Conservation (phyloP, 2,797 vertebrate genomes). For the Thunnus albacares region DNA sequence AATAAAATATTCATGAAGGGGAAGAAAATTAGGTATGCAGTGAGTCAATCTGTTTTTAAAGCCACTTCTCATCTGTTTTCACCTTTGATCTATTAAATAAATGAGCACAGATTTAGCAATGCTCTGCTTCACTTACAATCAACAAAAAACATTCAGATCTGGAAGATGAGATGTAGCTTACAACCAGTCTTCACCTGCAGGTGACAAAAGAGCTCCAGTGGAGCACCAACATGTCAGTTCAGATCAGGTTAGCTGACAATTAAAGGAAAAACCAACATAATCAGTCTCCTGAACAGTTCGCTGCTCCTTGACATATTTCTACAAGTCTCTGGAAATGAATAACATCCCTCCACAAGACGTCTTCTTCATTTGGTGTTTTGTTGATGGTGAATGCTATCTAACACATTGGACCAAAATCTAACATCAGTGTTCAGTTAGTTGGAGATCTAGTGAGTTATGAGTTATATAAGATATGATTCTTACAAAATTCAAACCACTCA, state of each 20-base stretch:
- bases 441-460: background rate
- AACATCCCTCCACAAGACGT: no score
- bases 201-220: background rate
- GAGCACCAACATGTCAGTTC: background rate
- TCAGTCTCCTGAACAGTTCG: background rate
- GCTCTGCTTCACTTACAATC: background rate
- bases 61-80: background rate
- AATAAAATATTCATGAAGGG: background rate
- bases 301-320: no score
- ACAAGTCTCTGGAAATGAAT: no score
- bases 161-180: background rate
- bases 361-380: background rate
- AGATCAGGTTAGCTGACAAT: no score
- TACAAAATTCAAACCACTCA: background rate
- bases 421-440: background rate
- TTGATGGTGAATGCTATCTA: background rate
- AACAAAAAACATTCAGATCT: background rate
- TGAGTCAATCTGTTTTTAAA: background rate
- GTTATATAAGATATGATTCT: no score
- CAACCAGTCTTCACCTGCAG: background rate
- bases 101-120: background rate
- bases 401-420: background rate
- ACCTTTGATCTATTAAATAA: background rate
- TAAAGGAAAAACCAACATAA: no score
- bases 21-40: rapidly evolving